Percentiles rank a stretch among this genome's conserved stretches.
These are phyloP conservation scores for Oncorhynchus masou DNA, from an alignment of 2,113 vertebrate species.

Conservation along the genomic window DNA sequence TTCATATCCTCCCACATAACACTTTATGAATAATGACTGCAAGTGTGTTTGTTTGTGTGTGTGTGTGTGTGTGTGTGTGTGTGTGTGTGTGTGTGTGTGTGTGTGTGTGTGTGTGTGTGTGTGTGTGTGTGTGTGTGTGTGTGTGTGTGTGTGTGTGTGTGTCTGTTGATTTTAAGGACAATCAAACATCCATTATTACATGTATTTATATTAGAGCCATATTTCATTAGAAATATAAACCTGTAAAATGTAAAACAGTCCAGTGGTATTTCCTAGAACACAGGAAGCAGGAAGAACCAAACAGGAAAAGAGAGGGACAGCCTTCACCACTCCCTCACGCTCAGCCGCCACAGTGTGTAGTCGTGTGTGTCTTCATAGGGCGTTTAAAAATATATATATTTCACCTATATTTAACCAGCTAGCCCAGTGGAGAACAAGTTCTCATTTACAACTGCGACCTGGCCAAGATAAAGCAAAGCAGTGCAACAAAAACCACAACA, in stretches of 20 bases:
- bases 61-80: background rate
- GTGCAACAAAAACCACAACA: no score
- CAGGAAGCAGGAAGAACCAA: conserved; percentile 49
- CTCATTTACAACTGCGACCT: no score
- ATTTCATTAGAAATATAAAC: conserved; percentile 22
- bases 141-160: background rate
- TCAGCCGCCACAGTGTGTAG: background rate
- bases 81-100: background rate
- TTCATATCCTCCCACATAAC: no score
- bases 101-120: background rate
- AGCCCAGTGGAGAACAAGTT: no score
- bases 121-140: background rate
- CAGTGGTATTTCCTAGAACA: conserved; percentile 47
- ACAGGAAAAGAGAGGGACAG: conserved; percentile 38
- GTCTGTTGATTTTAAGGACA: background rate
- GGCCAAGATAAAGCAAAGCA: no score
- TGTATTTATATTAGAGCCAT: conserved; percentile 19
- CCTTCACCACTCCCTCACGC: conserved; percentile 5
- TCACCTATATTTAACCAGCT: no score
- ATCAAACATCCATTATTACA: background rate
- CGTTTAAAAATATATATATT: background rate
- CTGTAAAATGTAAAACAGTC: conserved; percentile 37
- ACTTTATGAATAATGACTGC: background rate
- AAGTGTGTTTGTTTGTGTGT: background rate
- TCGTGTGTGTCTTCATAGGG: background rate